phyloP scores from a whole-genome alignment of 1,140 invertebrate species.

The Tetragonula clypearis region DNA sequence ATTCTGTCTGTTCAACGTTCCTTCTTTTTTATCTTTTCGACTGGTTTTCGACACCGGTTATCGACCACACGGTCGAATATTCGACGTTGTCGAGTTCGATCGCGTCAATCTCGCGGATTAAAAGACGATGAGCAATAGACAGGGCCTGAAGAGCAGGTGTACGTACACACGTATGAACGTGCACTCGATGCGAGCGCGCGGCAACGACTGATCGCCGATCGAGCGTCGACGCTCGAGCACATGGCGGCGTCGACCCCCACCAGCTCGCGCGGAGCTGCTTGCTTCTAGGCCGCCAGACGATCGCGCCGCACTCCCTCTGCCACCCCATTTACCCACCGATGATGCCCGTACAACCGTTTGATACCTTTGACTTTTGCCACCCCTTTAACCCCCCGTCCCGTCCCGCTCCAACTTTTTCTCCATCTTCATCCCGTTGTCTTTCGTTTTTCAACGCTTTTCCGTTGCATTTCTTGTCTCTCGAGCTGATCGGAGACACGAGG shows the following conservation, averaged over 20 bases:
- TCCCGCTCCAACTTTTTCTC: background rate
- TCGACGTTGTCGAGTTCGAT: background rate
- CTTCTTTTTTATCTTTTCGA: background rate
- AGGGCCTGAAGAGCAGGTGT: too few relatives aligned
- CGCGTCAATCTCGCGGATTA: background rate
- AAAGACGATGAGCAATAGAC: background rate
- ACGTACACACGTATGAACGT: conserved; percentile 45
- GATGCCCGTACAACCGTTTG: background rate
- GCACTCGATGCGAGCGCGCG: conserved; percentile 75
- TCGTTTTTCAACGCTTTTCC: background rate
- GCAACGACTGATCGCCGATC: conserved; percentile 78
- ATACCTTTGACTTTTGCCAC: conserved; percentile 17
- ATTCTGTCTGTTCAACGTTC: too few relatives aligned
- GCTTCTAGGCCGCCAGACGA: conserved; percentile 48
- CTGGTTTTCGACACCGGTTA: background rate
- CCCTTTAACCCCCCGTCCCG: background rate
- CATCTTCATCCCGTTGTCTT: background rate
- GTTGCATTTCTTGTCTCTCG: too few relatives aligned
- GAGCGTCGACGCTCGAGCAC: conserved; percentile 77
- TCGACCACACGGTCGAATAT: background rate
- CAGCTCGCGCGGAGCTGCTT: conserved; percentile 15
- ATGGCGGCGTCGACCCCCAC: conserved; percentile 67
- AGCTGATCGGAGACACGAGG: too few relatives aligned
- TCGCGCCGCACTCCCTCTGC: background rate
- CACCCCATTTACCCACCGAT: conserved; percentile 11